Evolutionary conservation across 2,888 invertebrate species (phyloP).

Genomic region (Drosophila helvetica): DNA sequence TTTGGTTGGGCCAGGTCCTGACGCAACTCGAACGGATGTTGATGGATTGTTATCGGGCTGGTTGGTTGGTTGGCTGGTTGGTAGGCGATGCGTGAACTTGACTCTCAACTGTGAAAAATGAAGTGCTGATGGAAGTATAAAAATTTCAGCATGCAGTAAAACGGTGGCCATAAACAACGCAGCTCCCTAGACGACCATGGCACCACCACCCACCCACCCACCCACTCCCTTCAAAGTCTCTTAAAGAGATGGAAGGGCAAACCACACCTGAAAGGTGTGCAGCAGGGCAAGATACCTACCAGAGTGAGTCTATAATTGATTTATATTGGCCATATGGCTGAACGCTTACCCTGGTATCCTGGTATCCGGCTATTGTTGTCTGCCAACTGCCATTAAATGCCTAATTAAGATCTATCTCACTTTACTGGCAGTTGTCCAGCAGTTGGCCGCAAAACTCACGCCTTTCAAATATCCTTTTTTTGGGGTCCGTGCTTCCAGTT

Average conservation of each 20-base stretch:
- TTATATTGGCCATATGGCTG: constrained; percentile 58
- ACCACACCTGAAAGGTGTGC: constrained; percentile 27
- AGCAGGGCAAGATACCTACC: constrained; percentile 1
- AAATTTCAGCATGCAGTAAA: constrained; percentile 41
- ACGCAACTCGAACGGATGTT: constrained; percentile 4
- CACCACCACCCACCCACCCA: neutral
- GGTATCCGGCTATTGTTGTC: constrained; percentile 62
- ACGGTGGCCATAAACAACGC: constrained; percentile 34
- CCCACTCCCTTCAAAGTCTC: neutral
- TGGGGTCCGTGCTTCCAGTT: constrained; percentile 21
- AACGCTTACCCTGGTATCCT: constrained; percentile 26
- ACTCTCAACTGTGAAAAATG: constrained; percentile 41
- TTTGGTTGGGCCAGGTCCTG: neutral
- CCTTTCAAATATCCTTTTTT: constrained; percentile 42
- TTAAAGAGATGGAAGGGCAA: constrained; percentile 12
- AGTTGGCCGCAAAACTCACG: constrained; percentile 58
- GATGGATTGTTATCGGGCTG: constrained; percentile 29
- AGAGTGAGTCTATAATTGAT: constrained; percentile 64
- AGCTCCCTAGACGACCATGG: constrained; percentile 4
- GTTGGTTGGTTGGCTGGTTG: neutral
- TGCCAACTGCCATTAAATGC: constrained; percentile 62
- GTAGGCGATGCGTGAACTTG: constrained; percentile 20
- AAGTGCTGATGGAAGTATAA: constrained; percentile 44
- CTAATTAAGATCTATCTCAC: constrained; percentile 66
- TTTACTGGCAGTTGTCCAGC: constrained; percentile 61